These are phyloP conservation scores for Protobothrops flavoviridis DNA, from an alignment of 2,113 vertebrate species.

Conservation along the genomic window DNA sequence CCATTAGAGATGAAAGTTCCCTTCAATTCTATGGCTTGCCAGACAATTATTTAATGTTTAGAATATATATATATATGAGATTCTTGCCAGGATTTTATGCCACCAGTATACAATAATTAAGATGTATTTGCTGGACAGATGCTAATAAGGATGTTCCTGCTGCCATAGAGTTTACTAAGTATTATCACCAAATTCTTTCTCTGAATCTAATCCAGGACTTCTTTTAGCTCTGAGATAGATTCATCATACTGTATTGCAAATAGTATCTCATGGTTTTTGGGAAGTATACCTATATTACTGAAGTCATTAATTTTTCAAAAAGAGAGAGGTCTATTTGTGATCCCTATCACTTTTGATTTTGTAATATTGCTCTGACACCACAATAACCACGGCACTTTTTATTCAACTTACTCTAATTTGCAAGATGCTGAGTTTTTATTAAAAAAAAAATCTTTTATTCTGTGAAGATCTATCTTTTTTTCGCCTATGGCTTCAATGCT, in stretches of 20 bases:
- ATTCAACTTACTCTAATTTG: background rate
- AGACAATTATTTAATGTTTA: background rate
- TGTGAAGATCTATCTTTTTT: background rate
- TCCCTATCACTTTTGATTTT: background rate
- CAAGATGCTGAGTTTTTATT: background rate
- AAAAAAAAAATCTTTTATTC: background rate
- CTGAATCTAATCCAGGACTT: background rate
- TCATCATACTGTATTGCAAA: background rate
- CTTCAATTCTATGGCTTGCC: background rate
- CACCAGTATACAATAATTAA: background rate
- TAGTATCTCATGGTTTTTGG: background rate
- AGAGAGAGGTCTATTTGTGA: background rate
- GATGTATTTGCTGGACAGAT: background rate
- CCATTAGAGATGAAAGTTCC: background rate
- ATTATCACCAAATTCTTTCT: background rate
- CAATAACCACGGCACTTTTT: background rate
- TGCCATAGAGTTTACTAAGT: background rate
- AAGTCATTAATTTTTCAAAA: background rate
- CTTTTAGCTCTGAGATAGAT: background rate
- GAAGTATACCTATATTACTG: background rate
- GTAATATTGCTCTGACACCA: background rate
- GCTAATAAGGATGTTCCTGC: background rate
- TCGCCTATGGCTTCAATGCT: background rate
- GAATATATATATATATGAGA: background rate
- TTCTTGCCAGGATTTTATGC: background rate